Evolutionary conservation across 2,797 vertebrate species (phyloP), one percentile per base, ranked within the genome.

Genomic region (Parotocinclus haroldoi): DNA sequence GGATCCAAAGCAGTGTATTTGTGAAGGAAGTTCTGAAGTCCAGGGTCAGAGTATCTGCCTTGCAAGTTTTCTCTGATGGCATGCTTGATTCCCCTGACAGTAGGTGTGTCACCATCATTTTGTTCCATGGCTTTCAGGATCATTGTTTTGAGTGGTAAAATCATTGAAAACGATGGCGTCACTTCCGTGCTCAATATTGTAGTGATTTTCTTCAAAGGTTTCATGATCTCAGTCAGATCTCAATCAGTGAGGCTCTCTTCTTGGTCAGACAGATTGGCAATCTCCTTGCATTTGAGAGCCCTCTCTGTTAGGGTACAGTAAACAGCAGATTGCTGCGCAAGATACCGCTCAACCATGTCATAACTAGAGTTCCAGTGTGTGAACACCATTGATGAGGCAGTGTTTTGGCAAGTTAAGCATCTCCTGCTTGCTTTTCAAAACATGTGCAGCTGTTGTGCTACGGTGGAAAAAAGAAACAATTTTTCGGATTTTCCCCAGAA

Each of bases 111-210:
- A 42, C 10, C 39, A 42, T 42, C 63, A 48, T 66, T 66, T 54
- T 13, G 48, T 60, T 72, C 50, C 55, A 66, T 71, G 19, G 46
- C 51, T 36, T 71, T 58, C 36, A 72, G 40, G 12, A 55, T 54
- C 38, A 37, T 66, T 50, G 44, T 59, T 66, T 71, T 66, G 36
- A 58, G 37, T 36, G 54, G 55, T 18, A 71, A 48, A 52, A 52
- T 65, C 54, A 71, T 66, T 44, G 53, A 66, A 58, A 59, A 53
- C 44, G 54, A 71, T 37, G n/a, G n/a, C n/a, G n/a, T n/a, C n/a
- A n/a, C n/a, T 65, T 71, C 54, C 18, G 61, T 71, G 46, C 63
- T 66, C 63, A 66, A 10, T 18, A 66, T 17, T 60, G 69, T 60
- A 9, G 48, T 66, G 69, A 66, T 39, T 10, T 54, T 66, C 38